Conservation (phyloP, 2,113 vertebrate species). For the Delphinapterus leucas region DNA sequence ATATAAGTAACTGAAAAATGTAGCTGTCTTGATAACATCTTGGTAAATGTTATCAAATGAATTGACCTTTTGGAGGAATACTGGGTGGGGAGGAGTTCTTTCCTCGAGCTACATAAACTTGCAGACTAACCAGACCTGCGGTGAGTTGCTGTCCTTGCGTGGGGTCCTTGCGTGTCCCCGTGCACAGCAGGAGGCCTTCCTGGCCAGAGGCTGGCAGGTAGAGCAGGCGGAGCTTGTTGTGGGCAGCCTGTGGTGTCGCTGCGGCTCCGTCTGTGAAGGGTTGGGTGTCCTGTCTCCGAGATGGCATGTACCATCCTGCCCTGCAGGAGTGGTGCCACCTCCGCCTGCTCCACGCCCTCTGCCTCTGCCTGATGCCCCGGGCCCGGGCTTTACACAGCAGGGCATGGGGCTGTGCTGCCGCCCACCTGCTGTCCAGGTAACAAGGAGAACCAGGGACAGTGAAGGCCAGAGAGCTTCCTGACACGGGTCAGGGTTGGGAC, state of each 20-base stretch:
- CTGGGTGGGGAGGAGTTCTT: background rate
- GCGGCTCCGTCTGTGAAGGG: background rate
- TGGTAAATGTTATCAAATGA: background rate
- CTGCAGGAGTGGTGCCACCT: background rate
- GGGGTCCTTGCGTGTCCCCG: background rate
- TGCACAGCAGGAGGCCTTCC: background rate
- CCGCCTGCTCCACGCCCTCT: background rate
- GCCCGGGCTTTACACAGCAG: background rate
- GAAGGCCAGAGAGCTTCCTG: background rate
- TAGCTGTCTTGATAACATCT: background rate
- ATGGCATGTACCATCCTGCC: background rate
- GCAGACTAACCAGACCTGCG: background rate
- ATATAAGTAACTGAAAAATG: background rate
- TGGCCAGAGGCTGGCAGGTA: background rate
- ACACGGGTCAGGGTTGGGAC: background rate
- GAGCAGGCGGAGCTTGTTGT: background rate
- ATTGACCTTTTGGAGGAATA: background rate
- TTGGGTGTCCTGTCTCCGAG: background rate
- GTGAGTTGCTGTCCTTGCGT: background rate
- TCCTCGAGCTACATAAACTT: background rate
- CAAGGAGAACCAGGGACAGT: background rate
- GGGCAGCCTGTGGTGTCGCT: background rate
- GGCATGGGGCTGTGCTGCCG: background rate
- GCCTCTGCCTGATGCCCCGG: background rate
- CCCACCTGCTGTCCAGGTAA: background rate